These are phyloP conservation scores for Clarias laeviceps DNA, from an alignment of 2,797 vertebrate species.

Conservation along the genomic window DNA sequence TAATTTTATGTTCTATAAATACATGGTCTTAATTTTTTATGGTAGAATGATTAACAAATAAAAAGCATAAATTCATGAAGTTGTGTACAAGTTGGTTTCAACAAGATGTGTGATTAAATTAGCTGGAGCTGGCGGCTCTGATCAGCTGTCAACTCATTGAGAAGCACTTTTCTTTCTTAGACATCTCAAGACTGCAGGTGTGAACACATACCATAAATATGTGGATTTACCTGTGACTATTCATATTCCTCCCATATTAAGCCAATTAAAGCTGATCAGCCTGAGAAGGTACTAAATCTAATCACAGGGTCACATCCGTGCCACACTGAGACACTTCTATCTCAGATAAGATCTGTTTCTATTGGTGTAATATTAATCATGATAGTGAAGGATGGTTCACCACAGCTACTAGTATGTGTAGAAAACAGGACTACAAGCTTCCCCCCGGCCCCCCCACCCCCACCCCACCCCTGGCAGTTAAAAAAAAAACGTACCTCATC, in stretches of 20 bases:
- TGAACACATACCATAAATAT: neutral
- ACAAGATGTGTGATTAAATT: neutral
- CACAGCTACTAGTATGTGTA: neutral
- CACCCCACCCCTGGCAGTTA: too few species aligned
- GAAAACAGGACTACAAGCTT: neutral
- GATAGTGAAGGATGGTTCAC: neutral
- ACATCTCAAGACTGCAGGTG: neutral
- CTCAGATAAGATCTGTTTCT: too few species aligned
- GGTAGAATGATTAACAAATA: neutral
- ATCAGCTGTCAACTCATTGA: neutral
- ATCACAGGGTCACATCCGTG: neutral
- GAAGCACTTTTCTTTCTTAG: slow-evolving; percentile 18
- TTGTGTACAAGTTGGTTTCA: slow-evolving; percentile 1
- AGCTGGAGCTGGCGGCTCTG: neutral
- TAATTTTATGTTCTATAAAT: neutral
- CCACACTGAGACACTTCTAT: too few species aligned
- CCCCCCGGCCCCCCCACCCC: too few species aligned
- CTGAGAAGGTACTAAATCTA: neutral
- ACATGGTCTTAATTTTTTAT: neutral
- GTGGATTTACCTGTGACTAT: neutral
- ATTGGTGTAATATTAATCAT: neutral
- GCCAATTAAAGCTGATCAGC: neutral
- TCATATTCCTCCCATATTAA: neutral
- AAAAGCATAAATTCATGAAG: neutral
- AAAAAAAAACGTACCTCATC: neutral